Base-by-base conservation (phyloP, 2,888 invertebrate genomes). In the Diarsia brunnea region DNA sequence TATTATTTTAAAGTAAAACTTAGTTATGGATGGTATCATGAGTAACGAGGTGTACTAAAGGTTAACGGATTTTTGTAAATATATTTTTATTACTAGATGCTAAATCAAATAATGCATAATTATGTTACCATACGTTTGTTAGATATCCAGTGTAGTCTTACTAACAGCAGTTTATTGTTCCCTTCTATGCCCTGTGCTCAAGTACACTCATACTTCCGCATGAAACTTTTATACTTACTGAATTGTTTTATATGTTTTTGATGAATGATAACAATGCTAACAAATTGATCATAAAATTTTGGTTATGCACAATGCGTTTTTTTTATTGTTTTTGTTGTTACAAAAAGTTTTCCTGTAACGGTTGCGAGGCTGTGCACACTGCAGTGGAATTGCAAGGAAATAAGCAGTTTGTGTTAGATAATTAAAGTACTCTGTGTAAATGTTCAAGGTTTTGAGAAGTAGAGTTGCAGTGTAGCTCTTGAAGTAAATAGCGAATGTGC, bases 21-120 rank as follows among this genome's bases (percentile, higher is more conserved):
- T 89, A 87, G 87, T 88, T 90, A 88, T 86, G 58, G 82, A 88
- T 86, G 87, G 87, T 88, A 87, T 82, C 78, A 78, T 78, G 88
- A 91, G 84, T 91, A 90, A 91, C 88, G 91, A 91, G 88, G 87
- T 90, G 85, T 91, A 91, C 83, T 89, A 88, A 89, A 92, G 93
- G 93, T 91, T 90, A 89, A 90, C 83, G 93, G 92, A 93, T 92
- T 92, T 91, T 91, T 95, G 95, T 96, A 95, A 94, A 96, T 95
- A 95, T 94, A 92, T 92, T 92, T 93, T 94, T 91, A 92, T 91
- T 91, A 90, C 86, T 89, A 90, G 88, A 92, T 91, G 90, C 90
- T 91, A 88, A 90, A 81, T 73, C 86, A 88, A 87, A 87, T 85
- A 89, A 87, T 89, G 88, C 89, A 86, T 82, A 89, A 90, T 87